A percentile compares a stretch with the other conserved stretches of the same genome.
These are phyloP conservation scores for Berghia stephanieae DNA, from an alignment of 1,140 invertebrate species.

Conservation along the genomic window DNA sequence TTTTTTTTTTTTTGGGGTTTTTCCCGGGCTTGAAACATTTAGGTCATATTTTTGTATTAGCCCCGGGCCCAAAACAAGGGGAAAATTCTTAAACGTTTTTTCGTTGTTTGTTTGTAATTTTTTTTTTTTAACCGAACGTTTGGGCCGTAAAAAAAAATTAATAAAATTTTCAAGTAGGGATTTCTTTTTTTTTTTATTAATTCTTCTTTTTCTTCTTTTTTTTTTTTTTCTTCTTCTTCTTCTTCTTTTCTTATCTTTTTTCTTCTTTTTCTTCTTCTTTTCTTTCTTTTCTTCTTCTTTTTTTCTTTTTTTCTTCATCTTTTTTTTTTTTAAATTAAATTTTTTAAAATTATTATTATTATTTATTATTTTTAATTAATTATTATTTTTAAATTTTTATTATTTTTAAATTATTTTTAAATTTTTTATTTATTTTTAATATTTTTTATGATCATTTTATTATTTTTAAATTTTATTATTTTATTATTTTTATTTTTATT, in stretches of 20 bases:
- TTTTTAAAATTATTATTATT: constrained; percentile 10
- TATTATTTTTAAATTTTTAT: not conserved
- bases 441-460: constrained; percentile 18
- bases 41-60: too few species aligned
- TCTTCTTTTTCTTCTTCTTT: not conserved
- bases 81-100: too few species aligned
- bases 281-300: not conserved
- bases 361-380: constrained; percentile 7
- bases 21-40: too few species aligned
- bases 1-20: too few species aligned
- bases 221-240: not conserved
- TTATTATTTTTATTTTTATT: constrained; percentile 15
- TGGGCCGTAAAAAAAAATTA: constrained; percentile 73
- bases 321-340: not conserved
- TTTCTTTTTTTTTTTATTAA: constrained; percentile 83
- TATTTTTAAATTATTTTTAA: constrained; percentile 13
- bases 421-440: constrained; percentile 22
- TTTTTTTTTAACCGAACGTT: too few species aligned
- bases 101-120: too few species aligned
- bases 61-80: too few species aligned
- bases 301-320: not conserved
- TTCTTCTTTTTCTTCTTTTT: constrained; percentile 36
- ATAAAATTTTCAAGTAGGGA: constrained; percentile 94
- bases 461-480: not conserved
- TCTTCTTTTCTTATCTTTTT: not conserved